These are phyloP conservation scores for Anhinga rufa DNA, from an alignment of 2,113 vertebrate species.

Conservation along the genomic window DNA sequence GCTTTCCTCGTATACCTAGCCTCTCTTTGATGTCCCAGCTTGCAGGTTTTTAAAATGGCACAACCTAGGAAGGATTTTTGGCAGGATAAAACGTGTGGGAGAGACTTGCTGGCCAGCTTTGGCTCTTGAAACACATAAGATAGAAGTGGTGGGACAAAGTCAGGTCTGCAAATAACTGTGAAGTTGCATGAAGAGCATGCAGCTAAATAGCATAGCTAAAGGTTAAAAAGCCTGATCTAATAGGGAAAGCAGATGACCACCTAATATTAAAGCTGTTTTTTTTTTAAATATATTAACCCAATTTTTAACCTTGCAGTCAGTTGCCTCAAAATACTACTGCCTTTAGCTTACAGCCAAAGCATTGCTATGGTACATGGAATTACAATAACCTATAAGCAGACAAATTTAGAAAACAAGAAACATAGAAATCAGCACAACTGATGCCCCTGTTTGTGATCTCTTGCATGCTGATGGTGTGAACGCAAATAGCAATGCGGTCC, in stretches of 20 bases:
- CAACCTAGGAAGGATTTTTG: neutral
- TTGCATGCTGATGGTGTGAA: neutral
- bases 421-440: neutral
- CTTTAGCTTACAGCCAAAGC: neutral
- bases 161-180: neutral
- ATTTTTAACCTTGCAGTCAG: neutral
- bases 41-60: neutral
- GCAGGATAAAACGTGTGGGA: neutral
- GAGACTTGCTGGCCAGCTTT: neutral
- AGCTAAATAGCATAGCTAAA: neutral
- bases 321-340: neutral
- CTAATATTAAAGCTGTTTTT: slow-evolving; percentile 4
- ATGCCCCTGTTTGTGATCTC: neutral
- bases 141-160: neutral
- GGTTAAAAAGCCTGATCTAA: neutral
- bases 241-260: neutral
- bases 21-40: neutral
- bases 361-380: neutral
- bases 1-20: neutral
- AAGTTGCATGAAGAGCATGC: neutral
- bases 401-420: neutral
- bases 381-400: neutral
- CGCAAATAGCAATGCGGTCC: neutral
- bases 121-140: neutral
- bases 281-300: slow-evolving; percentile 6